Evolutionary conservation across 2,113 vertebrate species (phyloP).

Genomic region (Trogon surrucura): DNA sequence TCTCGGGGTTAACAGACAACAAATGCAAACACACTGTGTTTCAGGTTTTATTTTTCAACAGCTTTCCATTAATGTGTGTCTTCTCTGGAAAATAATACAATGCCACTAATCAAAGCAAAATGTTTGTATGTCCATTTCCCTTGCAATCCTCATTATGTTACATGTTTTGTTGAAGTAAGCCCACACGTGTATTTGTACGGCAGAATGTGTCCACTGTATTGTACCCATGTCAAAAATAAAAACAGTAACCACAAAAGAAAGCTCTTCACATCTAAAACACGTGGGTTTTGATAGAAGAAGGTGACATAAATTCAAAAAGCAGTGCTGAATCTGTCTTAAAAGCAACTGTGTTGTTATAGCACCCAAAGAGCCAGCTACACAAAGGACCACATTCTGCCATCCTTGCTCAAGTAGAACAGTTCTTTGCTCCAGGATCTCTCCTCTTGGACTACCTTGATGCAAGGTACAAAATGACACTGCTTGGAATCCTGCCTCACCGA

Average conservation of each 20-base stretch:
- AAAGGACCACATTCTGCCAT: background rate
- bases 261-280: background rate
- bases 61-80: background rate
- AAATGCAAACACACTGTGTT: background rate
- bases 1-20: background rate
- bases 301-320: background rate
- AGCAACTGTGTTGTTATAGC: background rate
- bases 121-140: constrained; percentile 11
- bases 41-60: background rate
- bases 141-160: background rate
- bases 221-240: constrained; percentile 73
- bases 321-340: background rate
- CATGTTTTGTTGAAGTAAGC: constrained; percentile 25
- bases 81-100: constrained; percentile 37
- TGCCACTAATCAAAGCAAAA: constrained; percentile 23
- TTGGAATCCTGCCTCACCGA: background rate
- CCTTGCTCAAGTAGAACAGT: background rate
- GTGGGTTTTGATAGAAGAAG: background rate
- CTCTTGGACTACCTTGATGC: background rate
- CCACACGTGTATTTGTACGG: constrained; percentile 30
- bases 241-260: background rate
- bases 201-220: constrained; percentile 55
- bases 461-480: background rate
- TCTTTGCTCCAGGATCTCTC: background rate
- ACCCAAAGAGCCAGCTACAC: background rate